Base-by-base conservation (phyloP, 2,888 invertebrate species). In the Phasia obesa region DNA sequence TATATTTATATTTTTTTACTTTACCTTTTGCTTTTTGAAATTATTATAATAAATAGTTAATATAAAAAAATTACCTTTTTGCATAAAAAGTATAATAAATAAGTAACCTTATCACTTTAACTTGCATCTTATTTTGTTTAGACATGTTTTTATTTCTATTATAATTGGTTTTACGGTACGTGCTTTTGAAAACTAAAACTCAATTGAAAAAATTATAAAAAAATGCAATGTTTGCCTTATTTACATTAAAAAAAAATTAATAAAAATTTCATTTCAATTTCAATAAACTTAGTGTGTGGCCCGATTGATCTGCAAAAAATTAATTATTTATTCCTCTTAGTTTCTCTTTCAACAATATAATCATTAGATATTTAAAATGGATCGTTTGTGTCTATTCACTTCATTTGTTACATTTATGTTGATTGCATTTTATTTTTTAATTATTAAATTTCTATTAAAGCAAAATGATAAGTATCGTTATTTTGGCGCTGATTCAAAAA, bases 141-240 rank as follows among this genome's bases (percentile, higher is more conserved):
- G 64, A 71, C 71, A 71, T 49, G 79, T 51, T 65, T 65, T 65
- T 17, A 64, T 70, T 25, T 67, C 59, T 23, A 44, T 59, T 13
- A 55, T 80, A 80, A 80, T 80, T 80, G 65, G n/a, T 67, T 67
- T 80, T 74, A n/a, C 67, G 21, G 67, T 80, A 80, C 79, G 79
- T 80, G 79, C 60, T 60, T 55, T 65, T 65, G 17, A 17, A 44
- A 17, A n/a, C n/a, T n/a, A n/a, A 44, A 38, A 57, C 25, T 44
- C 4, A 51, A 67, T 59, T 57, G 15, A 21, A 65, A 73, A 69
- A 69, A 60, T 13, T 11, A 49, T 25, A 7, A 73, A 71, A 65
- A 65, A 71, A 13, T 44, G 21, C 64, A 57, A 60, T 19, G 44
- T 76, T 23, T 23, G 57, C 25, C 38, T 49, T 31, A 23, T 51